Evolutionary conservation across 2,888 invertebrate genomes (phyloP).

Genomic region (Tortrix viridana): DNA sequence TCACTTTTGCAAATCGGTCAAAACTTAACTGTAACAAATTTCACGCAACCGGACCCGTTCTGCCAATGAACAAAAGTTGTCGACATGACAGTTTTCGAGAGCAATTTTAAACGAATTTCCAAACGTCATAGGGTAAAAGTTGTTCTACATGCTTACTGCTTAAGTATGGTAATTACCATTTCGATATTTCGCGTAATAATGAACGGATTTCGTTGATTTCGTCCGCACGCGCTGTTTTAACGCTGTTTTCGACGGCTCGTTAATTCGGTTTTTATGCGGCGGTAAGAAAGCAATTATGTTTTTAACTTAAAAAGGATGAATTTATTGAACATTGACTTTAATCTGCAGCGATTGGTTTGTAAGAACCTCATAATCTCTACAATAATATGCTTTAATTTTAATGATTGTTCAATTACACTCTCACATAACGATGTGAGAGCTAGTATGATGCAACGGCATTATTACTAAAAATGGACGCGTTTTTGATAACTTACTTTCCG

Average conservation of each 20-base stretch:
- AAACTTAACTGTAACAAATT: constrained; percentile 39
- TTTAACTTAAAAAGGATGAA: neutral
- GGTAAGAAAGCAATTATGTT: neutral
- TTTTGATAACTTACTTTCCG: too few relatives aligned
- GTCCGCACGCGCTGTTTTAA: constrained; percentile 13
- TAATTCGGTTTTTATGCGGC: neutral
- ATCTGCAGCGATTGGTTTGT: too few relatives aligned
- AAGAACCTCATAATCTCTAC: too few relatives aligned
- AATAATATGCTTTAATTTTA: too few relatives aligned
- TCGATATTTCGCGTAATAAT: constrained; percentile 37
- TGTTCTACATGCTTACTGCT: constrained; percentile 37
- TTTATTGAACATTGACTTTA: too few relatives aligned
- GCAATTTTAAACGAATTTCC: constrained; percentile 38
- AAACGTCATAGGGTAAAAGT: constrained; percentile 39
- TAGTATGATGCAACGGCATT: too few relatives aligned
- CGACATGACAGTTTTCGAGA: constrained; percentile 35
- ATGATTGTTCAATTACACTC: too few relatives aligned
- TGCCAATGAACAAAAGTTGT: constrained; percentile 34
- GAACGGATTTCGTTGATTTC: constrained; percentile 30
- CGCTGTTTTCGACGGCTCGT: constrained; percentile 1
- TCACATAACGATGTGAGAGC: too few relatives aligned
- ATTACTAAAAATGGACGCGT: too few relatives aligned
- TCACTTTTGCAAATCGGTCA: constrained; percentile 34
- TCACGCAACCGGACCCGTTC: constrained; percentile 37
- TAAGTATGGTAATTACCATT: constrained; percentile 38